Evolutionary conservation across 2,113 vertebrate genomes (phyloP).

Genomic region (Aegithalos caudatus): DNA sequence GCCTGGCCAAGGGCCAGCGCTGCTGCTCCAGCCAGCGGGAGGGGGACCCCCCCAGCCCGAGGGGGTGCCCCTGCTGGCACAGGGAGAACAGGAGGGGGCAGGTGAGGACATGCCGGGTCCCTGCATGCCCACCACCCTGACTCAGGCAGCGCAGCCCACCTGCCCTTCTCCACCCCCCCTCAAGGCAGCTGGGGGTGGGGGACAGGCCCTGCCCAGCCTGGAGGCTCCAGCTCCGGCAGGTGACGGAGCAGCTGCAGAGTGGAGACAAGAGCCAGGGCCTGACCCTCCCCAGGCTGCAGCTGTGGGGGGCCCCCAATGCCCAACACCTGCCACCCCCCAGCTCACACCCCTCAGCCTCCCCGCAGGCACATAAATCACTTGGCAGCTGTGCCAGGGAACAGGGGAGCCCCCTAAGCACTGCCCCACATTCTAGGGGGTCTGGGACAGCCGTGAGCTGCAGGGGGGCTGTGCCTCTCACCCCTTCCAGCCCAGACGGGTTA

Average conservation of each 20-base stretch:
- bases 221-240: not conserved
- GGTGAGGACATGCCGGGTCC: not conserved
- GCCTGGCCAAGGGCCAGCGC: not conserved
- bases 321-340: not conserved
- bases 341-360: not conserved
- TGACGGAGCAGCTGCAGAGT: not conserved
- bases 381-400: not conserved
- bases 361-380: fast-evolving
- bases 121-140: not conserved
- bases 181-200: not conserved
- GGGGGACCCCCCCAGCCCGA: fast-evolving
- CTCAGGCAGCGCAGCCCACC: not conserved
- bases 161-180: fast-evolving
- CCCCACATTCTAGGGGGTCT: not conserved
- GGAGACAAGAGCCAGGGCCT: not conserved
- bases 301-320: not conserved
- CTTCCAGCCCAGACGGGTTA: not conserved
- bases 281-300: not conserved
- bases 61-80: not conserved
- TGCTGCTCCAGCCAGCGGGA: not conserved
- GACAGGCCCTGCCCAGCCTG: not conserved
- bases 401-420: not conserved
- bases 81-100: not conserved
- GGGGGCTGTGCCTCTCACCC: not conserved
- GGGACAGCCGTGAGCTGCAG: not conserved